Percentiles rank a stretch among this genome's conserved stretches.
Evolutionary conservation across 1,140 invertebrate species (phyloP).

Genomic region (Pseudomyrmex gracilis): DNA sequence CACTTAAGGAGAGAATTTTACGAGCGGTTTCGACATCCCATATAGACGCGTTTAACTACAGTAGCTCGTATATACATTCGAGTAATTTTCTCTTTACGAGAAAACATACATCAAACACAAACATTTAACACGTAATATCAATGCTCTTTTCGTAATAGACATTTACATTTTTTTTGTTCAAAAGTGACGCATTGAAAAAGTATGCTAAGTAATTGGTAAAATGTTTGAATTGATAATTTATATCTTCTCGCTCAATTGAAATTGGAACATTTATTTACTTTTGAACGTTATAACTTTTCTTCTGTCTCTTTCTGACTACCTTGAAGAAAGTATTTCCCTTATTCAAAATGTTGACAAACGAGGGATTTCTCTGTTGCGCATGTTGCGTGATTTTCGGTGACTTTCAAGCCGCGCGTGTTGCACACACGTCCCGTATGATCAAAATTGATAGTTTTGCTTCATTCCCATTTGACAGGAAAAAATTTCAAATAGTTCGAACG

Average conservation of each 20-base stretch:
- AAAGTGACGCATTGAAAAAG: too few species aligned
- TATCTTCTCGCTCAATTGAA: too few species aligned
- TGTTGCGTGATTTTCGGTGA: too few species aligned
- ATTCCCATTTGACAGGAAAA: too few species aligned
- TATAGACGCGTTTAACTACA: background rate
- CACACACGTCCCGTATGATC: too few species aligned
- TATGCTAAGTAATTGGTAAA: too few species aligned
- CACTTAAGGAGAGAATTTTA: constrained; percentile 48
- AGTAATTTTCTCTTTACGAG: background rate
- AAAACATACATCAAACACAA: background rate
- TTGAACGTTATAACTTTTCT: background rate
- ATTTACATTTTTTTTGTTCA: too few species aligned
- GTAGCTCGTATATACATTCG: background rate
- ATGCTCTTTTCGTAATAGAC: too few species aligned
- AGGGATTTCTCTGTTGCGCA: background rate
- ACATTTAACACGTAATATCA: background rate
- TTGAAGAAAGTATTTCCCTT: background rate
- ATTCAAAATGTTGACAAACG: background rate
- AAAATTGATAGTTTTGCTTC: too few species aligned
- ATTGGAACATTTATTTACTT: background rate
- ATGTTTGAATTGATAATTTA: too few species aligned
- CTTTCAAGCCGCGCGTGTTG: too few species aligned
- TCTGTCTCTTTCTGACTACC: background rate
- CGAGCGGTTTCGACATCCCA: constrained; percentile 13
- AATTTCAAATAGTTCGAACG: too few species aligned